Conservation (phyloP, 2,113 vertebrate species). For the Actinemys pallida region DNA sequence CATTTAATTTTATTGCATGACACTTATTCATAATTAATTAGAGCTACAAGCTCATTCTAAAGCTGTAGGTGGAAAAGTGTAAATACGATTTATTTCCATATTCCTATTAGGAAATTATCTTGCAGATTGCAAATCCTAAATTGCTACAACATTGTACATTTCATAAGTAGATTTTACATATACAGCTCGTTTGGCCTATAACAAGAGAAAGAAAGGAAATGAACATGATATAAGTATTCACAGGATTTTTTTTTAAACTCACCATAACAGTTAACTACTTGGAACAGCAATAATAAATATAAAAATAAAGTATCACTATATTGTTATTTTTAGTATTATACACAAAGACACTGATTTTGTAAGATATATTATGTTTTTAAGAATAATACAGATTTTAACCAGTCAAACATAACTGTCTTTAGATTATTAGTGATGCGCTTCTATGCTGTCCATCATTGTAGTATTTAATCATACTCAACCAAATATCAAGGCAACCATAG, state of each 20-base stretch:
- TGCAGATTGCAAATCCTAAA: background rate
- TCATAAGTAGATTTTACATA: background rate
- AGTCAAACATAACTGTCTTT: background rate
- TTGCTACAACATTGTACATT: rapidly evolving
- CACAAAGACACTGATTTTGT: background rate
- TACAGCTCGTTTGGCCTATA: background rate
- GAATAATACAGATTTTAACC: background rate
- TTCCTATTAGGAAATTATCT: background rate
- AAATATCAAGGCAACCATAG: background rate
- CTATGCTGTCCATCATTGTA: rapidly evolving
- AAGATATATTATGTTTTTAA: background rate
- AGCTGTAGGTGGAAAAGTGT: background rate
- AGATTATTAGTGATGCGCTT: background rate
- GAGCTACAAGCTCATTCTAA: background rate
- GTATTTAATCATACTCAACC: background rate
- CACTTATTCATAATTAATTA: background rate
- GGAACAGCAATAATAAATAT: background rate
- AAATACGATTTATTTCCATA: background rate
- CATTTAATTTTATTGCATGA: rapidly evolving
- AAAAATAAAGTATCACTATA: background rate
- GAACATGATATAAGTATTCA: background rate
- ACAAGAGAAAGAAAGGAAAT: background rate
- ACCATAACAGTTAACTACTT: background rate
- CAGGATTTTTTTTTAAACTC: background rate
- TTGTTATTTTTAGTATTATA: background rate